Conservation (phyloP, 2,113 vertebrate species). For the Trogon surrucura region DNA sequence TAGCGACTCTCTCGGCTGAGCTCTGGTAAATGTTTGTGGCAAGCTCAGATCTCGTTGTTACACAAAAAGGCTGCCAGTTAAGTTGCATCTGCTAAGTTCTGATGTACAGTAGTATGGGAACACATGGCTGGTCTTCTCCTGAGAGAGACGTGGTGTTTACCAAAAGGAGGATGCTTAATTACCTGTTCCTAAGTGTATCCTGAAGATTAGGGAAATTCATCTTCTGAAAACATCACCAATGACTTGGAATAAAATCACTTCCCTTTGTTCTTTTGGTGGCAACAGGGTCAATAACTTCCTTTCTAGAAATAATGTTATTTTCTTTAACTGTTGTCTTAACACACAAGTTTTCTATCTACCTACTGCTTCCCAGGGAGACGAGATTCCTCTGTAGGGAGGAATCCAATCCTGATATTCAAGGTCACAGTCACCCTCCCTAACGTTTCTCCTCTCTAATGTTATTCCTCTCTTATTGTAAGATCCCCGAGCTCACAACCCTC, state of each 20-base stretch:
- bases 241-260: neutral
- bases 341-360: neutral
- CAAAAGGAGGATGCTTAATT: neutral
- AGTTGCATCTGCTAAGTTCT: neutral
- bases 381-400: neutral
- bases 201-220: neutral
- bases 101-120: neutral
- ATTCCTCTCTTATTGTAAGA: neutral
- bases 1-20: neutral
- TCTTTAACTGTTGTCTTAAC: neutral
- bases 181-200: neutral
- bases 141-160: neutral
- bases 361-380: neutral
- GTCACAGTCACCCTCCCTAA: neutral
- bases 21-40: neutral
- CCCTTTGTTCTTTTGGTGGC: neutral
- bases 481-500: neutral
- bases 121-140: neutral
- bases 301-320: neutral
- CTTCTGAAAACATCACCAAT: neutral
- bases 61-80: neutral
- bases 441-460: neutral
- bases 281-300: neutral
- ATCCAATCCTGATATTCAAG: neutral
- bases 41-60: neutral